Evolutionary conservation across 2,888 invertebrate genomes (phyloP), one percentile per base, ranked within the genome.

Genomic region (Lithophane leautieri): DNA sequence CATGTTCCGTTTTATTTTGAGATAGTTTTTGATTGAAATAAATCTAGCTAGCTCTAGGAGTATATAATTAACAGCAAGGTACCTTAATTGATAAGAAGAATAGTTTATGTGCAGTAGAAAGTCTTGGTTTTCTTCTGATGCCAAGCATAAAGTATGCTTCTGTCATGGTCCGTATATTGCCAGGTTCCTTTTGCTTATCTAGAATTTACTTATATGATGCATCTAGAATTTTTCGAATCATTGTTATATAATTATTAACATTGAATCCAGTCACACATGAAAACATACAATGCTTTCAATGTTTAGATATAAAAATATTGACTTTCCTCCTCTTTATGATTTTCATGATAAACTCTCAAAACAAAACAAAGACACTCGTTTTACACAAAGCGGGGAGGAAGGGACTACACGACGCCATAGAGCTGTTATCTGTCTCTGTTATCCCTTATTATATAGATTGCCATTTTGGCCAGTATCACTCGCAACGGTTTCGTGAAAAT

Each of bases 391-490:
- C 58, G 40, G 40, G 65, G 70, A 76, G 50, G 74, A 76, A 79
- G 60, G 82, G 78, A 76, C 79, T 78, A 79, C 70, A 69, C 78
- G 86, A 84, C 81, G 79, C 79, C 84, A 78, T 73, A 70, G 62
- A 73, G 73, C 52, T 62, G 79, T 82, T 86, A 82, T 84, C 79
- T 78, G 63, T 86, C 72, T 80, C 74, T 68, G 75, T 83, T 85
- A 79, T 82, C 79, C 86, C 74, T 81, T 81, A 77, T 83, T 81
- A 85, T 81, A 86, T 56, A 54, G 71, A 74, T 70, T 75, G 71
- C 71, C 74, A 74, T 84, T 85, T 78, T 25, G 66, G 74, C 71
- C 56, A 70, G 82, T 75, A 71, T 76, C 70, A 79, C 74, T 71
- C 76, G 74, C 28, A 16, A 69, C 63, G 67, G 58, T 68, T 85